These are phyloP conservation scores for Entomobrya proxima DNA, from an alignment of 2,888 invertebrate genomes.

Conservation along the genomic window DNA sequence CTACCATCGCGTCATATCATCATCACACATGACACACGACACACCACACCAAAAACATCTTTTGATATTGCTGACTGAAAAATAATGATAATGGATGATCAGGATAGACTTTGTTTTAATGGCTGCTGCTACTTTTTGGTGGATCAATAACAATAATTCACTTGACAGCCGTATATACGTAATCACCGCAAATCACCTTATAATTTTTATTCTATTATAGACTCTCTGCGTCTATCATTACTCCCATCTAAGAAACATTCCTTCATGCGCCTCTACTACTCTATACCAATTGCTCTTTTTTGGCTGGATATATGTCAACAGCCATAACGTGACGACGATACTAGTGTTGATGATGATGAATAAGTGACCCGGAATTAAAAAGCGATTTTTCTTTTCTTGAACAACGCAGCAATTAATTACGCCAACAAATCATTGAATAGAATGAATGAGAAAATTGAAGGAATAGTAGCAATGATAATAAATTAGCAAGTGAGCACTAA, in stretches of 20 bases:
- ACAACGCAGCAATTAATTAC: constrained; percentile 21
- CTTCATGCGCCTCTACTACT: neutral
- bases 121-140: constrained; percentile 59
- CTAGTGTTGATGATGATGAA: constrained; percentile 3
- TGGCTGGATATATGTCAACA: constrained; percentile 38
- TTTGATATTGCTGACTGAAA: neutral
- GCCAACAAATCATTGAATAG: constrained; percentile 27
- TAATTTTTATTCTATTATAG: constrained; percentile 22
- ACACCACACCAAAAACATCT: constrained; percentile 22
- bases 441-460: constrained; percentile 34
- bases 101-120: constrained; percentile 55
- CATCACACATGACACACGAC: too few species aligned
- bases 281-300: neutral
- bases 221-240: neutral
- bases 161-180: constrained; percentile 15
- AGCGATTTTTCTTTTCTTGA: constrained; percentile 25
- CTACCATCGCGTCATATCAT: too few species aligned
- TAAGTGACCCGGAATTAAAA: constrained; percentile 49
- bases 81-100: neutral
- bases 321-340: neutral
- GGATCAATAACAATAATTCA: constrained; percentile 62
- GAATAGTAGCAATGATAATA: constrained; percentile 26
- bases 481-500: constrained; percentile 6
- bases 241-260: neutral
- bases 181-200: constrained; percentile 27